Evolutionary conservation across 2,113 vertebrate genomes (phyloP).

Genomic region (Laticauda laticaudata): DNA sequence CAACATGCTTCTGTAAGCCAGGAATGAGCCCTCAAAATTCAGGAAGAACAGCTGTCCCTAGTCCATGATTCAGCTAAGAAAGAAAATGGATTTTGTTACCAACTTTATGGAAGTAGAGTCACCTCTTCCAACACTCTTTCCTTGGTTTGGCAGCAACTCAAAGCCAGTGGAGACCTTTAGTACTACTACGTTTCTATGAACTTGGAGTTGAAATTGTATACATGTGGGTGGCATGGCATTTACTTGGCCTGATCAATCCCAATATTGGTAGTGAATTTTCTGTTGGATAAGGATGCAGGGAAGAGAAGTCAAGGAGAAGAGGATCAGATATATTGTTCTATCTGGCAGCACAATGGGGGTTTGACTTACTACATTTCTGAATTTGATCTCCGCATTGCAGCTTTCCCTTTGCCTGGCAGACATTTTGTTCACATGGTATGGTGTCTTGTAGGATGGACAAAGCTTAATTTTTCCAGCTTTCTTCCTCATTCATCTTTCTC

Average conservation of each 20-base stretch:
- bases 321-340: accelerated
- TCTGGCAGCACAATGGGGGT: not conserved
- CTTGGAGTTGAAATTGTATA: conserved; percentile 36
- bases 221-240: not conserved
- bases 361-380: accelerated
- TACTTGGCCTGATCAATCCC: not conserved
- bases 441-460: not conserved
- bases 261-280: not conserved
- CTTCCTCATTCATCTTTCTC: not conserved
- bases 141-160: conserved; percentile 45
- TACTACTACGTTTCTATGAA: too few relatives aligned
- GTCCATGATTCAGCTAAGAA: not conserved
- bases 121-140: not conserved
- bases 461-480: not conserved
- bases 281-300: accelerated
- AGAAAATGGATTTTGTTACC: not conserved
- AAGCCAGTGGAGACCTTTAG: conserved; percentile 10
- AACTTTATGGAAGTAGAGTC: conserved; percentile 1
- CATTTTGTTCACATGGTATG: not conserved
- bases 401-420: not conserved
- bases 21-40: accelerated
- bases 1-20: not conserved
- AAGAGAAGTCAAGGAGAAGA: not conserved
- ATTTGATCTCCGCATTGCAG: accelerated
- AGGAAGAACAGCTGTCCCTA: not conserved